These are phyloP conservation scores for Lasius fuliginosus DNA, from an alignment of 2,888 invertebrate genomes.

Conservation along the genomic window DNA sequence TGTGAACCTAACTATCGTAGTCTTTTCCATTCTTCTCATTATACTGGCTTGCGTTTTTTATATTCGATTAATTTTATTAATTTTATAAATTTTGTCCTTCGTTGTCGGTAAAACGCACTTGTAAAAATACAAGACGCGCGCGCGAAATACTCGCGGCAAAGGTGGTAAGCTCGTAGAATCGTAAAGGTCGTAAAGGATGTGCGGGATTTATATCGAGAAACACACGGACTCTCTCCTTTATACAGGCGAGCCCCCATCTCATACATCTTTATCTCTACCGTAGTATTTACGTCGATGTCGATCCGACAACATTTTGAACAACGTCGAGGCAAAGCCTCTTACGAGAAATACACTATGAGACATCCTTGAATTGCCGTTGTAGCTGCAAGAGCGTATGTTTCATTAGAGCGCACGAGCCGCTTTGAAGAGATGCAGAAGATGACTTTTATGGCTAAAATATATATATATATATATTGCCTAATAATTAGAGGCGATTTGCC, in stretches of 20 bases:
- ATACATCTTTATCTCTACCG: conserved; percentile 12
- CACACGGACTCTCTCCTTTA: conserved; percentile 7
- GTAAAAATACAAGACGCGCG: not conserved
- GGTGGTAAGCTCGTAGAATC: not conserved
- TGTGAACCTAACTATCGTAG: not conserved
- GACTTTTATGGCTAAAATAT: not conserved
- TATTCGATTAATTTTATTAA: not conserved
- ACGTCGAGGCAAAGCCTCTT: conserved; percentile 40
- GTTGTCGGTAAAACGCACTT: not conserved
- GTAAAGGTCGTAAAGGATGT: not conserved
- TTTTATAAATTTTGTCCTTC: not conserved
- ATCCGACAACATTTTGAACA: conserved; percentile 26
- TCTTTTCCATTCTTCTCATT: not conserved
- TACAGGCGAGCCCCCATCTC: conserved; percentile 1
- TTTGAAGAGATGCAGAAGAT: not conserved
- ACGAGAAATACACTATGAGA: conserved; percentile 13
- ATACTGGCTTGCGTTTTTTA: not conserved
- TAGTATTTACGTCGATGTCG: conserved; percentile 36
- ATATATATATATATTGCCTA: not conserved
- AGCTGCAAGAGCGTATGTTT: not conserved
- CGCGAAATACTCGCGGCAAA: not conserved
- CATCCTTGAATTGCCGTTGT: not conserved
- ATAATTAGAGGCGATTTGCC: not conserved
- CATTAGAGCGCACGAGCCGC: not conserved
- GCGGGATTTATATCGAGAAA: conserved; percentile 39